phyloP scores from a whole-genome alignment of 2,113 vertebrate genomes.

The Chaetura pelagica region DNA sequence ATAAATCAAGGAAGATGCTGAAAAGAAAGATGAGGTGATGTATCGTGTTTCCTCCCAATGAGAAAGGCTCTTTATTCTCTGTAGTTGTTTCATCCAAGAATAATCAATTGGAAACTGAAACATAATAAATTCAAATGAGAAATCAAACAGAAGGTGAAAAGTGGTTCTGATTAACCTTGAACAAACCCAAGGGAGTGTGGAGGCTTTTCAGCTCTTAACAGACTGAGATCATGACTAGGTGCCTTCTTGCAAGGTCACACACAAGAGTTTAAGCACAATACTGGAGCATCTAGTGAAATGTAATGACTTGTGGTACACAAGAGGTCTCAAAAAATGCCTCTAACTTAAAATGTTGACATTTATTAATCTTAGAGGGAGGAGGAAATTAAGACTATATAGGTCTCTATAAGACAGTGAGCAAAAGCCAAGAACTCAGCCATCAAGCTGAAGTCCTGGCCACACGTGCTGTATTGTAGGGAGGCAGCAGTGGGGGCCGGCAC shows the following conservation, averaged over 20 bases:
- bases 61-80: background rate
- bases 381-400: background rate
- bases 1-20: background rate
- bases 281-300: background rate
- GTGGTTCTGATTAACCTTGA: conserved; percentile 57
- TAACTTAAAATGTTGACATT: background rate
- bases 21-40: background rate
- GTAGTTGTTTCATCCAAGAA: background rate
- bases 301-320: background rate
- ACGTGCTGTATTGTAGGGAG: background rate
- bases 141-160: background rate
- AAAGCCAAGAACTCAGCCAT: background rate
- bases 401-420: background rate
- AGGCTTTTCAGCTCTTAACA: background rate
- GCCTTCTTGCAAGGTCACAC: background rate
- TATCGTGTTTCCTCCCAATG: background rate
- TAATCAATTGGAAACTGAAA: conserved; percentile 7
- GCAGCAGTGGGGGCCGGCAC: background rate
- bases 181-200: background rate
- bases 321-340: background rate
- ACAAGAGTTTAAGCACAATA: background rate
- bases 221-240: background rate
- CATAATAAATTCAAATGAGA: conserved; percentile 57
- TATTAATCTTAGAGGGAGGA: background rate
- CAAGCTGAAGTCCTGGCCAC: background rate